These are phyloP conservation scores for Phalera bucephala DNA, from an alignment of 2,888 invertebrate genomes.

Conservation along the genomic window DNA sequence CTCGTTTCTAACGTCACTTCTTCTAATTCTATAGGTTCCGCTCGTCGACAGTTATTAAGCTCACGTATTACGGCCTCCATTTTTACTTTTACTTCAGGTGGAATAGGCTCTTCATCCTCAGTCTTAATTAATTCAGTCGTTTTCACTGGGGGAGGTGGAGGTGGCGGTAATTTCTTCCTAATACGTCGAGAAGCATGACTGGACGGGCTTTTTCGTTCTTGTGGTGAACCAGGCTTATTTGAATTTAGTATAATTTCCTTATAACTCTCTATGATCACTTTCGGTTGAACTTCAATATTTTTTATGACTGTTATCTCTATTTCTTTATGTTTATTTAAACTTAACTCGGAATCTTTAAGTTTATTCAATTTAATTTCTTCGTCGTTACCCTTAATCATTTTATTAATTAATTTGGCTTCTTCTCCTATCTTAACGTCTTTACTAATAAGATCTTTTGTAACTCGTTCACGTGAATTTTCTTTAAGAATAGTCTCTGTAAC, in stretches of 20 bases:
- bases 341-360: background rate
- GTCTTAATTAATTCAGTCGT: conserved; percentile 25
- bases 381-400: background rate
- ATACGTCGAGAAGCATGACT: conserved; percentile 60
- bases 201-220: conserved; percentile 54
- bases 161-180: conserved; percentile 71
- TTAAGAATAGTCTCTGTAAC: conserved; percentile 21
- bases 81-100: conserved; percentile 81
- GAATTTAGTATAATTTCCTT: conserved; percentile 16
- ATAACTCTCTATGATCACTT: no score
- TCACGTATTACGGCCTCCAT: conserved; percentile 85
- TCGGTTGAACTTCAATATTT: conserved; percentile 20
- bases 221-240: conserved; percentile 23
- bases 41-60: conserved; percentile 67
- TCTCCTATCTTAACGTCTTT: background rate
- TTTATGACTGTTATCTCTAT: conserved; percentile 12
- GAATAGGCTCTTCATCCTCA: conserved; percentile 64
- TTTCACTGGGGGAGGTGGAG: conserved; percentile 64
- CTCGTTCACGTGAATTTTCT: background rate
- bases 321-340: conserved; percentile 6
- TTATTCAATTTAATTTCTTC: background rate
- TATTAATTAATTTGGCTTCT: background rate
- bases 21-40: conserved; percentile 56
- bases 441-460: background rate
- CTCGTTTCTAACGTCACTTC: conserved; percentile 54